These are phyloP conservation scores for Notamacropus eugenii DNA, from an alignment of 2,797 vertebrate species.

Conservation along the genomic window DNA sequence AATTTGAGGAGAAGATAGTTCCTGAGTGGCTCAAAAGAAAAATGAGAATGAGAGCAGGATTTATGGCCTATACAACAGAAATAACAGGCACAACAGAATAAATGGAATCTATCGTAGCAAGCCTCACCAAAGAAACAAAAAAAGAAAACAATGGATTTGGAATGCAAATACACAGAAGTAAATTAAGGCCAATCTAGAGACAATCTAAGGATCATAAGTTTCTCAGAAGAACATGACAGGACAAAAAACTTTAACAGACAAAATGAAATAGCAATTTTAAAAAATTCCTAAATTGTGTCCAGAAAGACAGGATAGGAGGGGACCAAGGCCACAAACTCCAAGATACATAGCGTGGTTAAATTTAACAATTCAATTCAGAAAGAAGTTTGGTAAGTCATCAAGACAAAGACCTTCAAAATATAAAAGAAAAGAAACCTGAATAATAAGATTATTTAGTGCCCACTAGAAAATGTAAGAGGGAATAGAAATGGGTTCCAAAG, in stretches of 20 bases:
- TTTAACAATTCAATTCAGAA: neutral
- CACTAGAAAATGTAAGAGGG: neutral
- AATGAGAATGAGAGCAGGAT: neutral
- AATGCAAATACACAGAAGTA: neutral
- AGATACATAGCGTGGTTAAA: neutral
- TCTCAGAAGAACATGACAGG: neutral
- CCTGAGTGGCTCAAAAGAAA: neutral
- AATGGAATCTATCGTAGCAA: neutral
- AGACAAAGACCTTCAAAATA: no score
- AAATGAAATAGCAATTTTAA: neutral
- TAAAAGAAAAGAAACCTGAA: neutral
- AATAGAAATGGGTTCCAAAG: neutral
- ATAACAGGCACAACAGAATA: neutral
- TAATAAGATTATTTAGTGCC: neutral
- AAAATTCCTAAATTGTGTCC: neutral
- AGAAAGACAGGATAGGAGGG: neutral
- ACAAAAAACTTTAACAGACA: neutral
- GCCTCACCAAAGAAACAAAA: neutral
- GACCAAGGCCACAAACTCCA: neutral
- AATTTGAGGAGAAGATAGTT: neutral
- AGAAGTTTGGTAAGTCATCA: neutral
- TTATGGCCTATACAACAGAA: neutral
- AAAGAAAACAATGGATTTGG: neutral
- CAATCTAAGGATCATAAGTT: neutral
- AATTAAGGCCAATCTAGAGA: neutral